These are phyloP conservation scores for Perodicticus potto DNA, from an alignment of 2,797 vertebrate species.

Conservation along the genomic window DNA sequence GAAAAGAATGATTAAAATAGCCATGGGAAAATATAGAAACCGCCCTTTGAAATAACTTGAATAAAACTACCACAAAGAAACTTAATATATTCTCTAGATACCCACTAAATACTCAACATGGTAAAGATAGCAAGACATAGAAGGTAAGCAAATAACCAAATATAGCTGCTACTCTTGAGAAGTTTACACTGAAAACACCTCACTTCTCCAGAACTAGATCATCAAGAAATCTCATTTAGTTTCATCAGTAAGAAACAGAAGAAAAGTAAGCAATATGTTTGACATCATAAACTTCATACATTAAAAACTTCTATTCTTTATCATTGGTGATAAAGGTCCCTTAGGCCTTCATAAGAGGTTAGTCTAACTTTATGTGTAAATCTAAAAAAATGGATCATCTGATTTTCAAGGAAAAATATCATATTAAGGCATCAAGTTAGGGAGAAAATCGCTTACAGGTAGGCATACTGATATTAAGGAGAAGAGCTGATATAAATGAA, in stretches of 20 bases:
- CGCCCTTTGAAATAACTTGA: not conserved
- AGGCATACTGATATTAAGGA: not conserved
- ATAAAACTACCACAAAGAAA: not conserved
- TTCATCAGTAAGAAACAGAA: not conserved
- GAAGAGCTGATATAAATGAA: constrained; percentile 18
- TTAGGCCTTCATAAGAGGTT: not conserved
- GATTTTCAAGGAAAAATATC: not conserved
- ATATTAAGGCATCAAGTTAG: not conserved
- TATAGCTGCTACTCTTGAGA: not conserved
- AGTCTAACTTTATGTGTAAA: constrained; percentile 3
- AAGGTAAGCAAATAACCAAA: not conserved
- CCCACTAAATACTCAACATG: not conserved
- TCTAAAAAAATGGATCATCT: constrained; percentile 8
- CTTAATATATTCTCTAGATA: constrained; percentile 17
- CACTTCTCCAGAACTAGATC: not conserved
- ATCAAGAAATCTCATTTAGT: not conserved
- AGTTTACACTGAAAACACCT: not conserved
- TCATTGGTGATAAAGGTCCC: not conserved
- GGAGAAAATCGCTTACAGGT: not conserved
- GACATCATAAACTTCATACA: not conserved
- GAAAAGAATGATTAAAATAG: not conserved
- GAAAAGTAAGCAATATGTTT: not conserved
- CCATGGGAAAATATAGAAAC: not conserved
- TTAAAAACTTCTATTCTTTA: not conserved
- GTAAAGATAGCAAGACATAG: not conserved